phyloP scores from a whole-genome alignment of 2,888 invertebrate genomes.

The Xestia ashworthii region DNA sequence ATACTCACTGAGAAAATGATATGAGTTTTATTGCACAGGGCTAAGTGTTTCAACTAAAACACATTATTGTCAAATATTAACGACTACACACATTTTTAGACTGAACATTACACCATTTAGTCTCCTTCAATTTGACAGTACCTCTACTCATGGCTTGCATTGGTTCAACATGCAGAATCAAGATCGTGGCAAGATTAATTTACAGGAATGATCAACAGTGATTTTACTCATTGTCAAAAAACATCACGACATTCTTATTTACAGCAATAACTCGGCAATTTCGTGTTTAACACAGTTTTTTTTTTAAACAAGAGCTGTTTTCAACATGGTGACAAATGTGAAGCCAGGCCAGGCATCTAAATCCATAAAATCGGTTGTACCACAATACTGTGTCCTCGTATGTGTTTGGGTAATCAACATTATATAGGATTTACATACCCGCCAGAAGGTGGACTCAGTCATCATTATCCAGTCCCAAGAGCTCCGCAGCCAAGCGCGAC shows the following conservation, averaged over 20 bases:
- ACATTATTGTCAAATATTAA: slow-evolving; percentile 72
- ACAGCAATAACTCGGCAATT: slow-evolving; percentile 29
- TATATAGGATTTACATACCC: slow-evolving; percentile 64
- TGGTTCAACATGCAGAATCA: slow-evolving; percentile 22
- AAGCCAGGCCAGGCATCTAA: slow-evolving; percentile 58
- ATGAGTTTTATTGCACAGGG: slow-evolving; percentile 71
- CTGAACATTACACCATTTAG: slow-evolving; percentile 9
- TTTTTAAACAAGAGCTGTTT: slow-evolving; percentile 13
- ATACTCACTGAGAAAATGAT: slow-evolving; percentile 68
- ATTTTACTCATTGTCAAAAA: slow-evolving; percentile 32
- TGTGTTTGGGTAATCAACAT: slow-evolving; percentile 14
- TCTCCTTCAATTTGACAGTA: slow-evolving; percentile 20
- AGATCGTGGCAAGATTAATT: slow-evolving; percentile 25
- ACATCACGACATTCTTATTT: slow-evolving; percentile 26
- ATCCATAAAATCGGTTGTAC: slow-evolving; percentile 42
- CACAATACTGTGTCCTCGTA: slow-evolving; percentile 4
- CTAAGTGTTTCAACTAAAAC: slow-evolving; percentile 67
- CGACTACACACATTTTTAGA: slow-evolving; percentile 26
- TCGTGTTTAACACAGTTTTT: slow-evolving; percentile 6
- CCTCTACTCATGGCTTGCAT: slow-evolving; percentile 2
- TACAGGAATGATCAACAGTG: slow-evolving; percentile 47
- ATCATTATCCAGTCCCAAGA: slow-evolving; percentile 96
- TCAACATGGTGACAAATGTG: slow-evolving; percentile 13
- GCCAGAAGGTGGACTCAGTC: slow-evolving; percentile 90
- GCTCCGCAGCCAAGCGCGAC: slow-evolving; percentile 95